Evolutionary conservation across 2,797 vertebrate species (phyloP).

Genomic region (Coracias cyanogaster): DNA sequence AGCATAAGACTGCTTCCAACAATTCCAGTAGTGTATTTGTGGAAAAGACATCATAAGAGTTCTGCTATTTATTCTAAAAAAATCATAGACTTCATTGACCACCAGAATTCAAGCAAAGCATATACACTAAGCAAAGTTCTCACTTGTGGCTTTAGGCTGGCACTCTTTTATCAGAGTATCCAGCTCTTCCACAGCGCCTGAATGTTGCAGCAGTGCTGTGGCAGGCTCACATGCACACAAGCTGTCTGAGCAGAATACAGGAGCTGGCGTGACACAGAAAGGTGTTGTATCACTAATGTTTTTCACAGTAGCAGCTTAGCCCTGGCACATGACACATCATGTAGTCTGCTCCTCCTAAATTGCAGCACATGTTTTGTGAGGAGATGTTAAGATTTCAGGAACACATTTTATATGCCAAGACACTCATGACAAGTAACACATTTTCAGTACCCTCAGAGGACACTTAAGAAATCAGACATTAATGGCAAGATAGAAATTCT

Average conservation of each 20-base stretch:
- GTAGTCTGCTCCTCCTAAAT: neutral
- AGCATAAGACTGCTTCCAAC: neutral
- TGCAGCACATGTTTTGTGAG: neutral
- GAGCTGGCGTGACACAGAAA: neutral
- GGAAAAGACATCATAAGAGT: neutral
- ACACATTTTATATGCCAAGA: neutral
- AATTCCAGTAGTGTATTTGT: neutral
- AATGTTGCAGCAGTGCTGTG: neutral
- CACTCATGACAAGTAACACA: neutral
- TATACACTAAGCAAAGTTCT: neutral
- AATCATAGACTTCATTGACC: neutral
- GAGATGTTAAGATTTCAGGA: neutral
- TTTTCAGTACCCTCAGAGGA: neutral
- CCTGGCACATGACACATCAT: neutral
- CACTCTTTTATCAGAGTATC: neutral
- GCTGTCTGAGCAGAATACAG: neutral
- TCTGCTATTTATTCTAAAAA: neutral
- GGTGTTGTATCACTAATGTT: neutral
- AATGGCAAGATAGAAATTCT: constrained; percentile 26
- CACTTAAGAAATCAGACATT: constrained; percentile 13
- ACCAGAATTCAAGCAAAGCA: neutral
- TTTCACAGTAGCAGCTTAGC: neutral
- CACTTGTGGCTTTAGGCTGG: neutral
- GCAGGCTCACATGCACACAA: neutral
- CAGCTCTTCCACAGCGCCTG: neutral